phyloP scores from a whole-genome alignment of 1,140 invertebrate species.

The Fopius arisanus region DNA sequence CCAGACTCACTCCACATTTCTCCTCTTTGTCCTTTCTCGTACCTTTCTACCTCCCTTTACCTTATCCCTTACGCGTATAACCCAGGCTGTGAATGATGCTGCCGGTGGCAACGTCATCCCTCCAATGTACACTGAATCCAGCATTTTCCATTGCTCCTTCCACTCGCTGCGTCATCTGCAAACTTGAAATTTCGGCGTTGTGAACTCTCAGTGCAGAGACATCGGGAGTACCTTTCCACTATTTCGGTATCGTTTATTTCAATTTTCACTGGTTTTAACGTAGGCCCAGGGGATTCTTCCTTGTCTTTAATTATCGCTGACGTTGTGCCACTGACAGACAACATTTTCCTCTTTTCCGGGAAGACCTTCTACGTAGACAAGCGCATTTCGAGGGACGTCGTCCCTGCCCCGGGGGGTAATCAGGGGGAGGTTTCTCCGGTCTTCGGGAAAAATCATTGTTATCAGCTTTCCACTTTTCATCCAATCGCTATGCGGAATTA shows the following conservation, averaged over 20 bases:
- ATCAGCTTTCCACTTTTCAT: no score
- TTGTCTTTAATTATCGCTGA: conserved; percentile 36
- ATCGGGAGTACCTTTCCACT: conserved; percentile 1
- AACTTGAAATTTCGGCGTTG: background rate
- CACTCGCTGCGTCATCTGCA: background rate
- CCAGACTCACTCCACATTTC: conserved; percentile 45
- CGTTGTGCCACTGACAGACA: conserved; percentile 13
- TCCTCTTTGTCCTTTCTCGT: conserved; percentile 32
- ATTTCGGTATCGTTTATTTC: background rate
- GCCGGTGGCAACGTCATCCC: conserved; percentile 20
- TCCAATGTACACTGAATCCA: background rate
- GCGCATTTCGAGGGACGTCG: background rate
- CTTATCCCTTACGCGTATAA: background rate
- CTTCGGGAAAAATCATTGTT: no score
- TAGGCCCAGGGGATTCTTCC: conserved; percentile 46
- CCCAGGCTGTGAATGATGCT: conserved; percentile 1
- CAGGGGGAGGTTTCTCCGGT: background rate
- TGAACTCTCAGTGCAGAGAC: background rate
- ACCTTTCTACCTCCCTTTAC: conserved; percentile 15
- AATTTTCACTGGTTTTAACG: conserved; percentile 9
- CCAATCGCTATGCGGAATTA: no score
- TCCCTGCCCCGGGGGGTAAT: background rate
- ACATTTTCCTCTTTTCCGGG: background rate
- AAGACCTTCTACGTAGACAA: background rate
- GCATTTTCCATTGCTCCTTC: background rate